Percentiles rank a stretch among this genome's conserved stretches.
These are phyloP conservation scores for Callocephalon fimbriatum DNA, from an alignment of 2,113 vertebrate species.

Conservation along the genomic window DNA sequence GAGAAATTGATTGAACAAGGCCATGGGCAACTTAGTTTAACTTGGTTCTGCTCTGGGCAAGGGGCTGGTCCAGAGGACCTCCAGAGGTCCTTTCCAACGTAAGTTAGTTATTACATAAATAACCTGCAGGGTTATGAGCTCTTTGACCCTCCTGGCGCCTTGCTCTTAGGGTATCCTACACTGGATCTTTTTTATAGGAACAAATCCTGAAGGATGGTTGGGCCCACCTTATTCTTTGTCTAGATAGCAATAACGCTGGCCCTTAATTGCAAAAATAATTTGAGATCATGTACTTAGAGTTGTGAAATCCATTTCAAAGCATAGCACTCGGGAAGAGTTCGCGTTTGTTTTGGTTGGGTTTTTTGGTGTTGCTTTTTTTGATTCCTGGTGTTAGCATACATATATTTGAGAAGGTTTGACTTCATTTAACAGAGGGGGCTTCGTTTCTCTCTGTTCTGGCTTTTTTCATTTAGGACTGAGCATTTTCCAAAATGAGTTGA, in stretches of 20 bases:
- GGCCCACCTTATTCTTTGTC: not conserved
- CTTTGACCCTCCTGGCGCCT: not conserved
- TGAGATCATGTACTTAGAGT: not conserved
- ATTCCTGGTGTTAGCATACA: not conserved
- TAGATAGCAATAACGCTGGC: not conserved
- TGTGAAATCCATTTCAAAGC: conserved; percentile 1
- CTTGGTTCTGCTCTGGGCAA: not conserved
- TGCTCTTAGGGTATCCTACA: not conserved
- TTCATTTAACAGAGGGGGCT: not conserved
- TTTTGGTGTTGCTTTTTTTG: not conserved
- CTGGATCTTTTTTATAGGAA: not conserved
- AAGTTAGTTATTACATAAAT: not conserved
- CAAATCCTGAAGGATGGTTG: not conserved
- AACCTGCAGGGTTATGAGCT: not conserved
- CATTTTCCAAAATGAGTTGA: not conserved
- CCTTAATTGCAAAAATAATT: not conserved
- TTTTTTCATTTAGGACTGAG: not conserved
- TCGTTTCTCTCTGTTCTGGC: not conserved
- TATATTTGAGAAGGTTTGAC: not conserved
- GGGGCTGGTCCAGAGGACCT: not conserved
- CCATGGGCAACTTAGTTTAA: not conserved
- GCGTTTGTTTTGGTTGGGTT: not conserved
- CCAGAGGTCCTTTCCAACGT: not conserved
- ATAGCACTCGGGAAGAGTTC: not conserved
- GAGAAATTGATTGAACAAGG: not conserved